Evolutionary conservation across 1,140 invertebrate species (phyloP), one percentile per base, ranked within the genome.

Genomic region (Acromyrmex heyeri): DNA sequence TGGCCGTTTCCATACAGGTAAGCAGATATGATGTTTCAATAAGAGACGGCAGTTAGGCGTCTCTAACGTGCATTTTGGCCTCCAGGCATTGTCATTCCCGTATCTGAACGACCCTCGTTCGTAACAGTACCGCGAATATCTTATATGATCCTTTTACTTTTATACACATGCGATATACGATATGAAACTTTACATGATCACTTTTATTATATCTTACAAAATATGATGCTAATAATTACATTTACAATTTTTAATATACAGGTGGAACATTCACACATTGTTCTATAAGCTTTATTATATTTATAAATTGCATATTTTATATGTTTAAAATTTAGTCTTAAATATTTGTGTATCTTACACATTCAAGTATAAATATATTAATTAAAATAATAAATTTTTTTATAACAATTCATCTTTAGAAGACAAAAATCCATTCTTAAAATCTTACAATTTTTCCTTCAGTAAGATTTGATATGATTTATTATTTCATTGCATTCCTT

Each of bases 21-120:
- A 92, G 85, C 89, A 88, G 91, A 91, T 86, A 91, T 90, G 92
- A 93, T 91, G 90, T 94, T 94, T 94, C 93, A 94, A 94, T 94
- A 93, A 94, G 91, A 93, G 83, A 61, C 76, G 81, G 91, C 91
- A 91, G 92, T 94, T 93, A 90, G 88, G 34, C 72, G 88, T 69
- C 93, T 91, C 93, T 91, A 92, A 94, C 85, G 93, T 93, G 91
- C 86, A 86, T 88, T 94, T 94, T 93, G 93, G 92, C 30, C 79
- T 89, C 69, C 55, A 61, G 85, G 55, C 88, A 92, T 92, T 93
- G 92, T 93, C 90, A 87, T 90, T 78, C 75, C 81, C 88, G 70
- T 93, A 93, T 93, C 93, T 92, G 85, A 91, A 93, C 90, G 89
- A 89, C 86, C 72, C 76, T 89, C 86, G 87, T 86, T 82, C 79